phyloP scores from a whole-genome alignment of 2,113 vertebrate species.

The Tringa solitaria region DNA sequence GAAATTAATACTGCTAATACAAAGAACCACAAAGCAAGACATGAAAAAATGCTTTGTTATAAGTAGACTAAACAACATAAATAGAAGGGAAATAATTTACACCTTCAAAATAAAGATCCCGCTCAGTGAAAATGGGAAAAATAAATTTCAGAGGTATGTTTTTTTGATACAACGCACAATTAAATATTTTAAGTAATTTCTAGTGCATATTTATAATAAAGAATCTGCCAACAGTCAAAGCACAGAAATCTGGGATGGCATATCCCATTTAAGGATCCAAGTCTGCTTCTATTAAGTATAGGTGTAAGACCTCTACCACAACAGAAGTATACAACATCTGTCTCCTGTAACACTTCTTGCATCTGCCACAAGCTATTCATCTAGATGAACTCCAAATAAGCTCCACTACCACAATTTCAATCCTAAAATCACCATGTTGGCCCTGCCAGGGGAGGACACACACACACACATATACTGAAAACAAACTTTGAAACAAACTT shows the following conservation, averaged over 20 bases:
- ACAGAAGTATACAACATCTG: background rate
- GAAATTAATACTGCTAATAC: background rate
- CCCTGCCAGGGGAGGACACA: fast-evolving
- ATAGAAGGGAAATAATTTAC: background rate
- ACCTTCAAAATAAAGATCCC: background rate
- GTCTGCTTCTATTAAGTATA: background rate
- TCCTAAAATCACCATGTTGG: background rate
- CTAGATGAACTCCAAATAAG: background rate
- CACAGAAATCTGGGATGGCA: background rate
- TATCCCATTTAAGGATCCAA: background rate
- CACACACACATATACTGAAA: background rate
- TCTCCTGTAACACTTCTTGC: background rate
- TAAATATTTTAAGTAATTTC: background rate
- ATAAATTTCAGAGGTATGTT: background rate
- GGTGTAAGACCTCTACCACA: background rate
- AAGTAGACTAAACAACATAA: background rate
- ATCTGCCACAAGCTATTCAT: background rate
- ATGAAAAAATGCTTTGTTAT: background rate
- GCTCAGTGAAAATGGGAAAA: background rate
- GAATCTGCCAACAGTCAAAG: background rate
- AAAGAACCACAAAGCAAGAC: background rate
- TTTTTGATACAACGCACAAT: background rate
- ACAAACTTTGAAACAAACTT: background rate
- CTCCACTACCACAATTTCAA: background rate
- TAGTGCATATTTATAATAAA: background rate